phyloP scores from a whole-genome alignment of 2,797 vertebrate species.

The Cichlasoma orientale region DNA sequence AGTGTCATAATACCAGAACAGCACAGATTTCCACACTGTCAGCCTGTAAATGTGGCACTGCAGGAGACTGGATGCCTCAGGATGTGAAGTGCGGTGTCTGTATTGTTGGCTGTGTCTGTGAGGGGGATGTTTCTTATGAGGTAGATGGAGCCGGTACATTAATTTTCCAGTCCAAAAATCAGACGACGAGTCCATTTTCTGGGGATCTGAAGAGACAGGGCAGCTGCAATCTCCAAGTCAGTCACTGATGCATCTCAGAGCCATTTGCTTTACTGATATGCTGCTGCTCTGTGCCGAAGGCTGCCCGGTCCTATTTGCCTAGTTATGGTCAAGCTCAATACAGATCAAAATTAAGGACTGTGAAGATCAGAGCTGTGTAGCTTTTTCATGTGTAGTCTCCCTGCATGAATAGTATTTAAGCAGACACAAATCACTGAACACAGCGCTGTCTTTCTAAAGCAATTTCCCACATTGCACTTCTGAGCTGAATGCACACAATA shows the following conservation, averaged over 20 bases:
- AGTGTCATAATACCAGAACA: not conserved
- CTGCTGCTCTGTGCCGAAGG: constrained; percentile 24
- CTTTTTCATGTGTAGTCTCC: constrained; percentile 31
- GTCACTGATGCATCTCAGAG: constrained; percentile 49
- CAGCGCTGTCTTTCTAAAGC: constrained; percentile 8
- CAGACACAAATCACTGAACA: constrained; percentile 32
- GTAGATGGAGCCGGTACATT: constrained; percentile 42
- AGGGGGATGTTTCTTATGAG: constrained; percentile 38
- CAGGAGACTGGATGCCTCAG: constrained; percentile 4
- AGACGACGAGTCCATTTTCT: constrained; percentile 50
- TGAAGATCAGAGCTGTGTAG: constrained; percentile 31
- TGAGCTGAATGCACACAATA: not conserved
- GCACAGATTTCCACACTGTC: not conserved
- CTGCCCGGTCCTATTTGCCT: constrained; percentile 37
- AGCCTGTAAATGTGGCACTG: constrained; percentile 18
- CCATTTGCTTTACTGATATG: constrained; percentile 37
- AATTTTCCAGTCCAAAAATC: constrained; percentile 69
- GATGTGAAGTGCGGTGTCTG: constrained; percentile 18
- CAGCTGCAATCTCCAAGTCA: constrained; percentile 8
- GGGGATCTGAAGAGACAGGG: constrained; percentile 12
- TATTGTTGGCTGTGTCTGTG: constrained; percentile 27
- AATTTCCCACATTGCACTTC: constrained; percentile 3
- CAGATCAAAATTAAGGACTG: constrained; percentile 31
- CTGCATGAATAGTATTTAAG: constrained; percentile 26
- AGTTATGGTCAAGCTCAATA: constrained; percentile 40